Evolutionary conservation across 2,888 invertebrate genomes (phyloP).

Genomic region (Lithosia quadra): DNA sequence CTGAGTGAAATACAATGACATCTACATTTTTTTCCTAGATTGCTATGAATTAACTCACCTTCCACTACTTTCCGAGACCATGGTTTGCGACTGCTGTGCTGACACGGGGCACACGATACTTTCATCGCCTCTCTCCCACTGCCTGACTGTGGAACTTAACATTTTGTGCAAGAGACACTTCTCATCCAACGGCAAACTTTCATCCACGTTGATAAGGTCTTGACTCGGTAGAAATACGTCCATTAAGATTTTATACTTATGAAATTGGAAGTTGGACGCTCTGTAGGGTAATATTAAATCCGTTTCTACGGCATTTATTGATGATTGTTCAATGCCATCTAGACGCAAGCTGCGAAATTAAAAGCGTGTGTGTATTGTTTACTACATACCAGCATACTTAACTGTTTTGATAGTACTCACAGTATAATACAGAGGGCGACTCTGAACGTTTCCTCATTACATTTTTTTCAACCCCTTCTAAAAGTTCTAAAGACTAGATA

Average conservation of each 20-base stretch:
- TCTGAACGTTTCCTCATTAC: not conserved
- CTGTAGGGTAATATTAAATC: conserved; percentile 86
- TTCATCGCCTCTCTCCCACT: conserved; percentile 88
- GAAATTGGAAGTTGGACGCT: conserved; percentile 87
- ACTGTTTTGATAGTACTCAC: not conserved
- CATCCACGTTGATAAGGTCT: conserved; percentile 70
- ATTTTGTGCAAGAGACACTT: conserved; percentile 84
- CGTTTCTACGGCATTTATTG: conserved; percentile 76
- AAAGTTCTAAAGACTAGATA: not conserved
- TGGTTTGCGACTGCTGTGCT: conserved; percentile 67
- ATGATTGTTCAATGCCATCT: conserved; percentile 87
- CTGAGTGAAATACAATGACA: no score
- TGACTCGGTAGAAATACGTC: conserved; percentile 87
- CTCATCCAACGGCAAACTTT: conserved; percentile 77
- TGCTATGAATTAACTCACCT: conserved; percentile 55
- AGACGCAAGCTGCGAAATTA: conserved; percentile 83
- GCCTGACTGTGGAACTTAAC: conserved; percentile 87
- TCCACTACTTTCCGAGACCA: conserved; percentile 60
- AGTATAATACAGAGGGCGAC: conserved; percentile 8
- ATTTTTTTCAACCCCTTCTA: not conserved
- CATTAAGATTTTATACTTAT: conserved; percentile 87
- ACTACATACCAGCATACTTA: not conserved
- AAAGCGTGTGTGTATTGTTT: conserved; percentile 10
- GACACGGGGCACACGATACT: conserved; percentile 80
- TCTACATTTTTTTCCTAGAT: not conserved